These are phyloP conservation scores for Columba livia DNA, from an alignment of 2,113 vertebrate species.

Conservation along the genomic window DNA sequence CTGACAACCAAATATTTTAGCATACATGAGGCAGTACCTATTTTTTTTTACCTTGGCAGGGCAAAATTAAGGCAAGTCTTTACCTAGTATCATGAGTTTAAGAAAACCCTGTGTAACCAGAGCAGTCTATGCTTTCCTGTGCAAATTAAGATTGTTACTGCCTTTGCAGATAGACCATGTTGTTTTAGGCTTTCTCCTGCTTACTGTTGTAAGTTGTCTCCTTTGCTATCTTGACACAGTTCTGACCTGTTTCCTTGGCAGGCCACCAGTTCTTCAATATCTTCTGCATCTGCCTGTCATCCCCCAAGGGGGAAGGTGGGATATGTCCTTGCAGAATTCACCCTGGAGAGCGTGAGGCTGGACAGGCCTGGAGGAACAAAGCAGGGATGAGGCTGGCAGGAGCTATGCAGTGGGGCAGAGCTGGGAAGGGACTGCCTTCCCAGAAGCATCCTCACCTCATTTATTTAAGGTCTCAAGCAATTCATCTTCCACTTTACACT, in stretches of 20 bases:
- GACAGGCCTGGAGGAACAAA: not conserved
- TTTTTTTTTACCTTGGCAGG: not conserved
- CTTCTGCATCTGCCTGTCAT: not conserved
- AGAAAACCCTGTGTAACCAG: not conserved
- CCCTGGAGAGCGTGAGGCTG: not conserved
- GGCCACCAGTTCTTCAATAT: not conserved
- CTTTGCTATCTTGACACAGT: not conserved
- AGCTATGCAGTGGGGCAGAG: too few relatives aligned
- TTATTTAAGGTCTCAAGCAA: not conserved
- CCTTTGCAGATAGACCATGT: not conserved
- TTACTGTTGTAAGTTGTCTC: not conserved
- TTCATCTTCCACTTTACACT: not conserved
- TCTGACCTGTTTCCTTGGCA: not conserved
- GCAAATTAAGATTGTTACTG: not conserved
- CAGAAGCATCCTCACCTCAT: not conserved
- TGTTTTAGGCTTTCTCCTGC: not conserved
- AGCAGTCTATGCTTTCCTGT: not conserved
- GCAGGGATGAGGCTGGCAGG: not conserved
- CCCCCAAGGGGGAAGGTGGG: not conserved
- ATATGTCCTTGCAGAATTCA: not conserved
- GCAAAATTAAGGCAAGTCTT: not conserved
- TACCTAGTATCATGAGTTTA: not conserved
- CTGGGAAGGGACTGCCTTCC: not conserved
- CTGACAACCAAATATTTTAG: not conserved
- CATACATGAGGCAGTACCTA: not conserved